Evolutionary conservation across 1,140 invertebrate genomes (phyloP), one percentile per base, ranked within the genome.

Genomic region (Listronotus bonariensis): DNA sequence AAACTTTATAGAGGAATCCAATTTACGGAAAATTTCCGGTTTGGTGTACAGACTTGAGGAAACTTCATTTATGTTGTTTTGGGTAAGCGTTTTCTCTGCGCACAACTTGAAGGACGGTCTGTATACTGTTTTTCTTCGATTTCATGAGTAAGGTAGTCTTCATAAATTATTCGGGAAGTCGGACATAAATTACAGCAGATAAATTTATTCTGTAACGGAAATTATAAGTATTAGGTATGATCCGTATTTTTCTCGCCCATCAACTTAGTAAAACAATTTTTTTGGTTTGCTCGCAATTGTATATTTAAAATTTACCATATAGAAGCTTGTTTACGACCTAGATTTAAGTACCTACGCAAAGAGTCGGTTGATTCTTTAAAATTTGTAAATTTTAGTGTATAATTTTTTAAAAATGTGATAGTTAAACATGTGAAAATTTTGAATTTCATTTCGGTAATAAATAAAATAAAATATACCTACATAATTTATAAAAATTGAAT

Each of bases 71-170:
- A 69, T 53, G 6, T 66, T 20, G 20, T 45, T 20, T 26, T 20
- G 55, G 5, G 58, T 69, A 12, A 69, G 32, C 0, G 42, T 55
- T 9, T 49, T 38, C 14, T 65, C 63, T 8, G 62, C 68, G 31
- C 62, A 65, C 6, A 55, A 34, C 8, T 56, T 46, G 38, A 69
- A 69, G 7, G 68, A 65, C 8, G 68, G 17, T n/a, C 48, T 61
- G 36, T 58, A 42, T 9, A 66, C 55, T 1, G 6, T 31, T 41
- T 53, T 34, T 65, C 57, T 48, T 66, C 12, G 17, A 49, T 43
- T 18, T 66, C 42, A 2, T 32, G 8, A 8, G 57, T 66, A 11
- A 65, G 40, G 12, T 52, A 42, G 32, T 69, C 46, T 45, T 69
- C 54, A 32, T 62, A 69, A 14, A 61, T 61, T 9, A 69, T 66